Conservation (phyloP, 2,888 invertebrate species). For the Marronus borbonicus region DNA sequence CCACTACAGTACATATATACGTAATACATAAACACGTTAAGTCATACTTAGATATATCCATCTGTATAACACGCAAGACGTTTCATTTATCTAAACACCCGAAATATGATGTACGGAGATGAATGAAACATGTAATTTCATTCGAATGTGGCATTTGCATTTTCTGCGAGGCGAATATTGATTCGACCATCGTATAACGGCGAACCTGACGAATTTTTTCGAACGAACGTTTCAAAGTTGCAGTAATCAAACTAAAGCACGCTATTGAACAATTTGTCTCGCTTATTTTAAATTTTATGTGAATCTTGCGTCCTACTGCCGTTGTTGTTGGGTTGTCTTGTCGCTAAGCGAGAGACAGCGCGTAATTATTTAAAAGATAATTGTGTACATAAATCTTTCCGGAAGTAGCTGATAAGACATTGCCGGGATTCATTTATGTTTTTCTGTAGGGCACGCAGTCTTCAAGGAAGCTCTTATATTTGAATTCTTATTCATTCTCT, state of each 20-base stretch:
- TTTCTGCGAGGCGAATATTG: slow-evolving; percentile 44
- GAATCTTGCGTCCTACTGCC: slow-evolving; percentile 7
- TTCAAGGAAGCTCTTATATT: not conserved
- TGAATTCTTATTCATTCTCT: not conserved
- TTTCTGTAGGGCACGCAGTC: not conserved
- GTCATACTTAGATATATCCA: too few species aligned
- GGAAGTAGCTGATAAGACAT: slow-evolving; percentile 4
- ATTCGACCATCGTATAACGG: slow-evolving; percentile 8
- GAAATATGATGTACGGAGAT: slow-evolving; percentile 27
- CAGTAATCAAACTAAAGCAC: slow-evolving; percentile 64
- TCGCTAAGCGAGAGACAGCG: not conserved
- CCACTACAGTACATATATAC: too few species aligned
- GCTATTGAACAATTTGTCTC: slow-evolving; percentile 65
- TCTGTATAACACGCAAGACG: too few species aligned
- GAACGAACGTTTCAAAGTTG: slow-evolving; percentile 60
- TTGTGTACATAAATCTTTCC: slow-evolving; percentile 29
- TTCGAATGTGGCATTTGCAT: slow-evolving; percentile 43
- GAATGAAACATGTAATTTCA: slow-evolving; percentile 47
- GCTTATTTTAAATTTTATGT: slow-evolving; percentile 58
- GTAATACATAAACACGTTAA: too few species aligned
- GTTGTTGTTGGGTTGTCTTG: slow-evolving; percentile 8
- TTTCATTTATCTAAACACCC: not conserved
- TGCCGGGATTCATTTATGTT: slow-evolving; percentile 13
- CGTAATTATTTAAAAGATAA: slow-evolving; percentile 32
- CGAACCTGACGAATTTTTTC: slow-evolving; percentile 44